Base-by-base conservation (phyloP, 1,140 invertebrate genomes). In the Drosophila fuyamai region DNA sequence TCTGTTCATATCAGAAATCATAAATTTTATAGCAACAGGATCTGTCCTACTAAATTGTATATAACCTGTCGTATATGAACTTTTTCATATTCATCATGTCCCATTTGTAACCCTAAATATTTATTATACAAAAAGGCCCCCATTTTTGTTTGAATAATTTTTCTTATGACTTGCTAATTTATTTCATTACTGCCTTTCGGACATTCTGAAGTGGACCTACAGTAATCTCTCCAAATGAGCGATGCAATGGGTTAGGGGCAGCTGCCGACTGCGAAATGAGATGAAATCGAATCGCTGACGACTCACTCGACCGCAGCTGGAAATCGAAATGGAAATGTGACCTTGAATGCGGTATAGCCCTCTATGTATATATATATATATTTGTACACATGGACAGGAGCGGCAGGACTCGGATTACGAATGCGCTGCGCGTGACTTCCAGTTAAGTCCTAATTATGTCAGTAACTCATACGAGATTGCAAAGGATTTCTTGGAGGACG, bases 391-490 rank as follows among this genome's bases (percentile, higher is more conserved):
- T 62, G 44, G 57, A 48, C 48, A 13, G 40, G 53, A 57, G 43
- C 58, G 55, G 38, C 66, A 68, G 59, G 58, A 77, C 62, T 86
- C 76, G 55, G 83, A 83, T 86, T 88, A 76, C 83, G 83, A 82
- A 86, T 88, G 83, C 79, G 62, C 59, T 61, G 72, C 83, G 83
- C 83, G 83, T 86, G 83, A 86, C 83, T 86, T 83, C 76, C 83
- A 86, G 83, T 83, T 86, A 88, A 83, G 83, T 76, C 83, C 83
- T 86, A 86, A 86, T 86, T 86, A 86, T 86, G 83, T 86, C 83
- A 86, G 83, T 86, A 79, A 88, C 83, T 86, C 83, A 81, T 67
- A 81, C 82, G 82, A 86, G 82, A 85, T 85, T 85, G 67, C 73
- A 65, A 23, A 50, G 65, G 65, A 68, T 68, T 68, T 53, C 60